Evolutionary conservation across 2,888 invertebrate genomes (phyloP).

Genomic region (Dione vanillae): DNA sequence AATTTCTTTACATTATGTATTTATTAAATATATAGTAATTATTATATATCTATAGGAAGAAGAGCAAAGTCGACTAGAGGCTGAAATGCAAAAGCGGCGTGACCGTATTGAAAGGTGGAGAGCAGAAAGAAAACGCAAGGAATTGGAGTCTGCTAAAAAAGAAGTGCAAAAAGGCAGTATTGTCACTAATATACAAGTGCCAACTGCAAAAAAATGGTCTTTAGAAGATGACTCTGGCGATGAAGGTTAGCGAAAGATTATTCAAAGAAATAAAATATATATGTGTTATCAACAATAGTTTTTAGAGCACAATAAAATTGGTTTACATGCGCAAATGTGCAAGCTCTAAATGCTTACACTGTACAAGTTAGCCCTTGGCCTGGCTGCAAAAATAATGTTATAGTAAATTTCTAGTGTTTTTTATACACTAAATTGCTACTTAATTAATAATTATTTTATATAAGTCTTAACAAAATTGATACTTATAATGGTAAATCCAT

Average conservation of each 20-base stretch:
- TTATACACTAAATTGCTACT: too few relatives aligned
- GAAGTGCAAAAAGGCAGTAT: conserved; percentile 88
- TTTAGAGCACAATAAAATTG: too few relatives aligned
- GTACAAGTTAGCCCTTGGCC: too few relatives aligned
- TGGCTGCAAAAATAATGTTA: too few relatives aligned
- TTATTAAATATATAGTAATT: too few relatives aligned
- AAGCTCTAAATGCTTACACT: too few relatives aligned
- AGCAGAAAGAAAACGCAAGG: conserved; percentile 95
- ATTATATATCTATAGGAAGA: conserved; percentile 89
- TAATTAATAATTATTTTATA: too few relatives aligned
- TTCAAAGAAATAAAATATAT: neutral
- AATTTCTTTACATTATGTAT: neutral
- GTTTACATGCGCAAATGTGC: too few relatives aligned
- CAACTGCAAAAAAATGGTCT: conserved; percentile 94
- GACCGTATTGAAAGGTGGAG: conserved; percentile 98
- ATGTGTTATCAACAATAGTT: too few relatives aligned
- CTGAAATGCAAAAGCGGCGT: conserved; percentile 97
- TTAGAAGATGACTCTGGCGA: conserved; percentile 98
- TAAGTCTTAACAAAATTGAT: too few relatives aligned
- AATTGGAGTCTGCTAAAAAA: conserved; percentile 91
- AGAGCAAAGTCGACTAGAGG: conserved; percentile 94
- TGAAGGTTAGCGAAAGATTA: conserved; percentile 88
- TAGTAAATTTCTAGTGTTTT: too few relatives aligned
- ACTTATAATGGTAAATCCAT: too few relatives aligned
- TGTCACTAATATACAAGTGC: conserved; percentile 84